Evolutionary conservation across 2,797 vertebrate species (phyloP).

Genomic region (Gymnoscopelus microlampas): DNA sequence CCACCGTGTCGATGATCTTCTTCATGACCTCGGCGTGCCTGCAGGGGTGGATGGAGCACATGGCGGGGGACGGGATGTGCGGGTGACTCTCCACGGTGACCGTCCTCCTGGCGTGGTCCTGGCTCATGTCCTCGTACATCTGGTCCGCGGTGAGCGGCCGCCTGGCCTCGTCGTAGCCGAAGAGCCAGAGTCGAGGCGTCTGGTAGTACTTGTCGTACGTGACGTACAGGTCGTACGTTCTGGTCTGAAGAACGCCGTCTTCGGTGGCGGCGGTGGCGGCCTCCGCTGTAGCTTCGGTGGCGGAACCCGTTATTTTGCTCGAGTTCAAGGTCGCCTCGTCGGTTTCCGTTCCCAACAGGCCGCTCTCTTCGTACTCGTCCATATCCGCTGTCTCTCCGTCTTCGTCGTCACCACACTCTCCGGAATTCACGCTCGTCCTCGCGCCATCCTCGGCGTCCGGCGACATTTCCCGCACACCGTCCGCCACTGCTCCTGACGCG

Average conservation of each 20-base stretch:
- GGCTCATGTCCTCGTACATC: conserved; percentile 99
- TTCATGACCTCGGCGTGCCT: conserved; percentile 99
- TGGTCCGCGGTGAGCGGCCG: conserved; percentile 91
- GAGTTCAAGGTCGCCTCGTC: conserved; percentile 98
- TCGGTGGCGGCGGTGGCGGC: conserved; percentile 87
- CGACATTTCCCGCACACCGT: conserved; percentile 92
- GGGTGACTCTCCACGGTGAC: conserved; percentile 99
- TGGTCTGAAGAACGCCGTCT: conserved; percentile 95
- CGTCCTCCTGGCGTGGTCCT: conserved; percentile 99
- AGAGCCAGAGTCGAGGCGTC: conserved; percentile 97
- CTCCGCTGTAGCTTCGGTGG: conserved; percentile 88
- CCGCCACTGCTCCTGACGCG: conserved; percentile 83
- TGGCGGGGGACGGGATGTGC: conserved; percentile 94
- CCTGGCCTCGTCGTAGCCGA: conserved; percentile 97
- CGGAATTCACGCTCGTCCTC: conserved; percentile 80
- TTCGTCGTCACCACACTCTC: conserved; percentile 84
- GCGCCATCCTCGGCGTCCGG: conserved; percentile 87
- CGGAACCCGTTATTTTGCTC: conserved; percentile 88
- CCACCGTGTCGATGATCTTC: conserved; percentile 99
- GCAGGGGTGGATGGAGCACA: conserved; percentile 99
- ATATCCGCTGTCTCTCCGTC: conserved; percentile 96
- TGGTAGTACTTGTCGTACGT: conserved; percentile 99
- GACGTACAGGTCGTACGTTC: conserved; percentile 98
- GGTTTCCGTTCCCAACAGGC: conserved; percentile 87
- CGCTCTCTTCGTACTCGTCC: conserved; percentile 99